phyloP scores from a whole-genome alignment of 2,797 vertebrate species.

The Octomys mimax region DNA sequence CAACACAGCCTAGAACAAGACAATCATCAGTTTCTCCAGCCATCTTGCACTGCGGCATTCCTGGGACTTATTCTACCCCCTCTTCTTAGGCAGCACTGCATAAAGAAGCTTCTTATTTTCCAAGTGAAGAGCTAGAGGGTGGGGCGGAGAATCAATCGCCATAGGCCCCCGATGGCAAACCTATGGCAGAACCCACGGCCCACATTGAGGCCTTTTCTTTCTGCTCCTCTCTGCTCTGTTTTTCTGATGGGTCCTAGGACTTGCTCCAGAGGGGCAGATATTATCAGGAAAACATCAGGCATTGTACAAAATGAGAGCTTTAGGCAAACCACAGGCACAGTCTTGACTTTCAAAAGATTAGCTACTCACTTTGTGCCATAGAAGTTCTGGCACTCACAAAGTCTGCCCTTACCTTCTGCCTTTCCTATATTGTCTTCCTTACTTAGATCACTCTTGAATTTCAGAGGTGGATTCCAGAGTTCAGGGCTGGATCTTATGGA shows the following conservation, averaged over 20 bases:
- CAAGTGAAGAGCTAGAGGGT: background rate
- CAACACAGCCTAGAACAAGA: background rate
- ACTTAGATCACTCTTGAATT: background rate
- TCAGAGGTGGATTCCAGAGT: background rate
- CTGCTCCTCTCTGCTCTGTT: background rate
- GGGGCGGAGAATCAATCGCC: background rate
- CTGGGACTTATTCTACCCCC: background rate
- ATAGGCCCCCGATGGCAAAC: background rate
- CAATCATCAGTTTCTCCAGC: background rate
- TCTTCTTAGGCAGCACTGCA: background rate
- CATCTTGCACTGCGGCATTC: background rate
- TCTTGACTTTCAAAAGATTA: constrained; percentile 11
- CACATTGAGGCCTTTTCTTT: background rate
- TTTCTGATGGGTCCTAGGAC: background rate
- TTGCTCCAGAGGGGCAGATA: background rate
- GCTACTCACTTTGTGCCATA: background rate
- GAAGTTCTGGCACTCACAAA: background rate
- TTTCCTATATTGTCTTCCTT: background rate
- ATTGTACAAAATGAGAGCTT: background rate
- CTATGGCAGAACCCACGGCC: background rate
- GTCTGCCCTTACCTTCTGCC: background rate
- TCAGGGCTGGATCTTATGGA: background rate
- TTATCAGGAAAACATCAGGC: background rate
- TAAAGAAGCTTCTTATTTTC: background rate
- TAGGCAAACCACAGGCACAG: background rate